Evolutionary conservation across 1,140 invertebrate species (phyloP).

Genomic region (Limonius californicus): DNA sequence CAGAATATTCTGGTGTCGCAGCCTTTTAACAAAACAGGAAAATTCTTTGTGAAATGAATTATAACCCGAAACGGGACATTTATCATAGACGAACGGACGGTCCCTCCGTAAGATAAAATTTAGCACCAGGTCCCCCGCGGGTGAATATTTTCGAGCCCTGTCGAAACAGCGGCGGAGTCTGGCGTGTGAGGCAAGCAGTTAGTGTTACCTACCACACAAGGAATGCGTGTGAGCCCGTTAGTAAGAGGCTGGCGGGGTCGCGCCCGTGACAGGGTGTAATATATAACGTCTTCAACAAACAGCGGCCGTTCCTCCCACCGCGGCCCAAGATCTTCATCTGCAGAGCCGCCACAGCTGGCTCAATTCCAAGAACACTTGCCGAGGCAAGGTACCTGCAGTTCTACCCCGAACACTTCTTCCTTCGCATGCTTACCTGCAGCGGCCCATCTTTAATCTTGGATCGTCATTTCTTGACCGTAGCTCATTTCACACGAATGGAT

Average conservation of each 20-base stretch:
- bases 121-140: not conserved
- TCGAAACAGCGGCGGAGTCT: not conserved
- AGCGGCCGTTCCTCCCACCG: constrained; percentile 36
- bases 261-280: constrained; percentile 40
- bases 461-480: no score
- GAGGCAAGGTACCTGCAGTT: not conserved
- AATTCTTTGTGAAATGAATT: no score
- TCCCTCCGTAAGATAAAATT: not conserved
- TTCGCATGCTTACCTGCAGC: not conserved
- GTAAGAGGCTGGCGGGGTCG: constrained; percentile 31
- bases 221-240: constrained; percentile 35
- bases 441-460: no score
- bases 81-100: not conserved
- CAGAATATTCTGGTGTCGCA: no score
- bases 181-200: constrained; percentile 9
- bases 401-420: not conserved
- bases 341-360: constrained; percentile 34
- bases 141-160: not conserved
- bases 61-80: no score
- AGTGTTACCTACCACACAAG: constrained; percentile 33
- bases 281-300: constrained; percentile 41
- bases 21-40: no score
- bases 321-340: constrained; percentile 37
- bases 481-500: no score
- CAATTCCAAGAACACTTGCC: constrained; percentile 32